Evolutionary conservation across 1,140 invertebrate genomes (phyloP), one percentile per base, ranked within the genome.

Genomic region (Caerostris darwini): DNA sequence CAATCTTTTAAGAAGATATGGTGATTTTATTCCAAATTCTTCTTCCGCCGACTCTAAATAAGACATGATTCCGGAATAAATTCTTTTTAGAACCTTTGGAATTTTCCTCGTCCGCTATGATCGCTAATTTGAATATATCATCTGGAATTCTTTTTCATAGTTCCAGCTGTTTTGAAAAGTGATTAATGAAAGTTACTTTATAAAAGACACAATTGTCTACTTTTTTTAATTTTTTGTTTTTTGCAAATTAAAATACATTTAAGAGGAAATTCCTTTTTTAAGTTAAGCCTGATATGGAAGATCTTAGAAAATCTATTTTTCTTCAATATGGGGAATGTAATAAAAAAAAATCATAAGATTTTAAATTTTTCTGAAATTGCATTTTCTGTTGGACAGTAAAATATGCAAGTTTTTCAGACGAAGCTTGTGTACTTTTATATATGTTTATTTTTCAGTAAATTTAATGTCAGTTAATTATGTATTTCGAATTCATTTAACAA

Each of bases 1-100:
- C 71, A 14, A 77, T 77, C 71, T 77, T 77, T 77, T 77, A 77
- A 77, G 71, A 77, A 34, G 71, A 77, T 77, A 53, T 5, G 34
- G 71, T 3, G 53, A 14, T 67, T 6, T 67, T 67, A 67, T 77
- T 77, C 53, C 71, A 50, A 34, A 34, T 34, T 77, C 34, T 4
- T 5, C 19, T 77, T 53, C 53, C 53, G 10, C 7, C 34, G 3
- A 3, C 34, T 69, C 8, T 71, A 19, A 19, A 77, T 77, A 77
- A 8, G 12, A 17, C 14, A 17, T 14, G 2, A 64, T 64, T 64
- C 61, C 12, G 14, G 61, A 64, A 64, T 64, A 14, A 14, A 64
- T 64, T 64, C 61, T 14, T 64, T 64, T 64, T 64, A 3, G 1
- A 64, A 64, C 12, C 8, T 14, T 10, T 64, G 61, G 61, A 64